Percentiles rank a stretch among this genome's conserved stretches.
These are phyloP conservation scores for Cantharis flavilabris DNA, from an alignment of 2,888 invertebrate species.

Conservation along the genomic window DNA sequence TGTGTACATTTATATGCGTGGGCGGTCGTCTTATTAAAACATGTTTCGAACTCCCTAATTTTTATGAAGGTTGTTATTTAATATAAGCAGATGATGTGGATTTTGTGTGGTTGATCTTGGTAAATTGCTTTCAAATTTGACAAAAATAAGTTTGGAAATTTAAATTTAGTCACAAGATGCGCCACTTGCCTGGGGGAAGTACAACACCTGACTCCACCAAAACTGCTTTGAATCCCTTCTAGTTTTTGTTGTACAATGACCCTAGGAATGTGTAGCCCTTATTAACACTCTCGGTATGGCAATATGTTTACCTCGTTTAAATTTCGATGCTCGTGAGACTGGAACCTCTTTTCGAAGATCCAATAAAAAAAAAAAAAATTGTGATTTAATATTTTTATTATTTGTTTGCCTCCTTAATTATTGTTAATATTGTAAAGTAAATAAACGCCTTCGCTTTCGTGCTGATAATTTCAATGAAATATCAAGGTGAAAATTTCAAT, in stretches of 20 bases:
- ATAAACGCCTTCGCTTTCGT: background rate
- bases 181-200: conserved; percentile 12
- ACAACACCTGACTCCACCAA: conserved; percentile 16
- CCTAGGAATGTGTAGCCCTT: conserved; percentile 22
- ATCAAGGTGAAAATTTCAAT: background rate
- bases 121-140: background rate
- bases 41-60: background rate
- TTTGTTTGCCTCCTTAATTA: too few species aligned
- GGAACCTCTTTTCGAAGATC: background rate
- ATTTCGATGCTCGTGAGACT: background rate
- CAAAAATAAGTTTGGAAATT: background rate
- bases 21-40: conserved; percentile 1
- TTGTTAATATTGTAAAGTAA: background rate
- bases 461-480: background rate
- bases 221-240: conserved; percentile 6
- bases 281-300: background rate
- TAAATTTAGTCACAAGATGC: background rate
- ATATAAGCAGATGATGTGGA: background rate
- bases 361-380: background rate
- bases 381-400: background rate
- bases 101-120: background rate
- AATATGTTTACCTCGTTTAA: background rate
- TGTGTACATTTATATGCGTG: background rate
- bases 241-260: conserved; percentile 20
- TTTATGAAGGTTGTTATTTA: background rate